Evolutionary conservation across 2,113 vertebrate genomes (phyloP).

Genomic region (Centropus bengalensis): DNA sequence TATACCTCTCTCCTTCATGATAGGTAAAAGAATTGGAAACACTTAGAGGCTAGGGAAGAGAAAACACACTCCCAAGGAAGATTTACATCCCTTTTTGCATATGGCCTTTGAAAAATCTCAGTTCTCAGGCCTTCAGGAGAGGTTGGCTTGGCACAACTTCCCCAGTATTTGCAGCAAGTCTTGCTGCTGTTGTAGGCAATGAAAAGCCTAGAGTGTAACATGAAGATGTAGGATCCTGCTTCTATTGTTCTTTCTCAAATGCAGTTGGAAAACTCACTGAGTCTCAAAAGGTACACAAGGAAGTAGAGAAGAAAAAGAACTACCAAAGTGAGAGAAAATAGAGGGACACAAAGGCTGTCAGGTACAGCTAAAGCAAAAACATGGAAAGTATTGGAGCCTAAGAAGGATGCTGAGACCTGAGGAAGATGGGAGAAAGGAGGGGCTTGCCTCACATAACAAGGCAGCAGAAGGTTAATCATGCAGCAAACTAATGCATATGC

Average conservation of each 20-base stretch:
- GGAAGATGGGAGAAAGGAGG: background rate
- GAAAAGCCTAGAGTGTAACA: background rate
- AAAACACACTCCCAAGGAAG: background rate
- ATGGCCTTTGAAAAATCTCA: background rate
- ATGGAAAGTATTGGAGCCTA: background rate
- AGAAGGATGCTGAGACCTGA: background rate
- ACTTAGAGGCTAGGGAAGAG: rapidly evolving
- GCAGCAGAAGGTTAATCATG: background rate
- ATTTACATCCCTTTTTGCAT: background rate
- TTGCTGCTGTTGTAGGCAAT: background rate
- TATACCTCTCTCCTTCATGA: background rate
- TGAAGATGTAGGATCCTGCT: background rate
- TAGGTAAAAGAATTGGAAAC: background rate
- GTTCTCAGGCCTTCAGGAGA: background rate
- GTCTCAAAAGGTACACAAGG: background rate
- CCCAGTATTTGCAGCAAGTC: background rate
- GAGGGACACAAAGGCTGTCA: background rate
- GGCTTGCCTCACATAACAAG: background rate
- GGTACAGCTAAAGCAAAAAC: background rate
- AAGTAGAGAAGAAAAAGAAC: background rate
- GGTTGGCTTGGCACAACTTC: background rate
- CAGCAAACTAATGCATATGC: background rate
- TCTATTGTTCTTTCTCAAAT: background rate
- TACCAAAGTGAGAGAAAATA: background rate
- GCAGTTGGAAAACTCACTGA: rapidly evolving